These are phyloP conservation scores for Caranx melampygus DNA, from an alignment of 2,113 vertebrate species.

Conservation along the genomic window DNA sequence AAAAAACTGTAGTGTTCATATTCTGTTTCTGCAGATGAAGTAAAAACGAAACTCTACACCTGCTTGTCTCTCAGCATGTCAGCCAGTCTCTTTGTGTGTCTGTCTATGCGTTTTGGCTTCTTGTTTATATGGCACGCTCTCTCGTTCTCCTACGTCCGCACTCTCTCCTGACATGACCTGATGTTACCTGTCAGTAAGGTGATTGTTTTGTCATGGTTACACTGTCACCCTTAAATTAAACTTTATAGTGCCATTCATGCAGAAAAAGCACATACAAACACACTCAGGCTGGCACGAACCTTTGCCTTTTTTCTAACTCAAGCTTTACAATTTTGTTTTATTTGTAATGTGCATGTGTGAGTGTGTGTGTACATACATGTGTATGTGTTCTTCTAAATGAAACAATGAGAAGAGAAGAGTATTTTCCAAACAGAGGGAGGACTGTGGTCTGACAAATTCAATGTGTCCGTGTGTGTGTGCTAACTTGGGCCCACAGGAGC, in stretches of 20 bases:
- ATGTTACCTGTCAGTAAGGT: conserved; percentile 34
- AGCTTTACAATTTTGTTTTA: too few relatives aligned
- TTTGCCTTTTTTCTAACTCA: background rate
- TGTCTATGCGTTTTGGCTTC: conserved; percentile 4
- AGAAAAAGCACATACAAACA: conserved; percentile 34
- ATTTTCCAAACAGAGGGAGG: too few relatives aligned
- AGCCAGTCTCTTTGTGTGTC: background rate
- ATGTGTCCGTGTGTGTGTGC: conserved; percentile 29
- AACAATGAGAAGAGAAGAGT: too few relatives aligned
- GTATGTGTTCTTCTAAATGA: too few relatives aligned
- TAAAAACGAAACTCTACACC: background rate
- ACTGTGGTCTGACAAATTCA: too few relatives aligned
- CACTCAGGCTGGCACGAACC: background rate
- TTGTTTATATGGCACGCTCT: background rate
- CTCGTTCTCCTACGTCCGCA: background rate
- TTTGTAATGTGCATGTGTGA: too few relatives aligned
- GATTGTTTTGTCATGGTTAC: conserved; percentile 24
- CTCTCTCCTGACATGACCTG: conserved; percentile 4
- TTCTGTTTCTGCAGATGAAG: background rate
- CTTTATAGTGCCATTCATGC: conserved; percentile 17
- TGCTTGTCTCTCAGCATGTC: background rate
- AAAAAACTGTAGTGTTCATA: background rate
- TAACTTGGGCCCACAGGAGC: conserved; percentile 37
- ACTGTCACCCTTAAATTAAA: conserved; percentile 43
- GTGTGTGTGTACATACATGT: too few relatives aligned